Conservation (phyloP, 2,797 vertebrate genomes). For the Aselliscus stoliczkanus region DNA sequence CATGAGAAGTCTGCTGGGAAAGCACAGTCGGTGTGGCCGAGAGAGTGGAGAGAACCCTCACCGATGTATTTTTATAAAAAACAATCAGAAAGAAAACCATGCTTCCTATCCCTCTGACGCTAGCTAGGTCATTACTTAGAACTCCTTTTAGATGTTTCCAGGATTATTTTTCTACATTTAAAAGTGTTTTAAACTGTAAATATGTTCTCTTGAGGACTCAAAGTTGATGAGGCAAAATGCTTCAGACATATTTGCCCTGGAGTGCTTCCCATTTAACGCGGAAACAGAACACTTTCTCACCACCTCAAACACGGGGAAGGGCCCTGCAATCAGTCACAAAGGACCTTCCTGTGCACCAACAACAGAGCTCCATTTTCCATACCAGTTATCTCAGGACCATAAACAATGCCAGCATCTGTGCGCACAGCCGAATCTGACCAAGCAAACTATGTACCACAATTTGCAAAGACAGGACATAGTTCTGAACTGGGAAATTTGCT, state of each 20-base stretch:
- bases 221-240: background rate
- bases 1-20: background rate
- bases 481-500: background rate
- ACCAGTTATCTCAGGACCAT: background rate
- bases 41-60: background rate
- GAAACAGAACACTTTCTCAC: background rate
- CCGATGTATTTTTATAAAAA: background rate
- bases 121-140: background rate
- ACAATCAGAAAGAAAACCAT: background rate
- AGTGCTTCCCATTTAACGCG: background rate
- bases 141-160: background rate
- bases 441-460: background rate
- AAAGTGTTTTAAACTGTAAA: background rate
- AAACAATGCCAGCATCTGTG: background rate
- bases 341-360: background rate
- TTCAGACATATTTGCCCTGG: background rate
- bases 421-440: background rate
- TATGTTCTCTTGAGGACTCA: background rate
- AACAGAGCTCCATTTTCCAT: background rate
- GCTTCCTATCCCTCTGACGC: background rate
- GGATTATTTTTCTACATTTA: background rate
- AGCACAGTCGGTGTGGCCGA: background rate
- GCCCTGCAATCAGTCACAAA: background rate
- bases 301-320: too few species aligned
- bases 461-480: background rate